Percentiles rank a stretch among this genome's conserved stretches.
Conservation (phyloP, 2,113 vertebrate species). For the Antechinus flavipes region DNA sequence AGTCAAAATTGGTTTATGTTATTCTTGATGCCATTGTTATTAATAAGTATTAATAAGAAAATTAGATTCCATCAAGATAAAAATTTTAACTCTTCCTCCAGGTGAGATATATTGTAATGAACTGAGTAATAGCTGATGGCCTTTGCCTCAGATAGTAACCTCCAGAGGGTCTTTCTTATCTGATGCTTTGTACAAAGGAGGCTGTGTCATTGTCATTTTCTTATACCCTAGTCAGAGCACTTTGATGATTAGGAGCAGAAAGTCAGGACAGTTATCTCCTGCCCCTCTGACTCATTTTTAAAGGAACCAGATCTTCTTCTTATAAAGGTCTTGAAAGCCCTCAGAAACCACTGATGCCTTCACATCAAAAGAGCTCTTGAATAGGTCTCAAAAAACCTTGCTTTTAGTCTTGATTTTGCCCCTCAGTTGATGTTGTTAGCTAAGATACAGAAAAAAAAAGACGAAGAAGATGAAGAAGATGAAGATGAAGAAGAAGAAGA, state of each 20-base stretch:
- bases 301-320: neutral
- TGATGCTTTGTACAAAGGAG: neutral
- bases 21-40: constrained; percentile 11
- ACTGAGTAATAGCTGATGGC: neutral
- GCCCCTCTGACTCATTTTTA: neutral
- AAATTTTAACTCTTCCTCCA: neutral
- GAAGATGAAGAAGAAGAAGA: too few species aligned
- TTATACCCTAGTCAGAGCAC: neutral
- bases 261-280: neutral
- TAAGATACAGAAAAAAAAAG: neutral
- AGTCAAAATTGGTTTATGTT: neutral
- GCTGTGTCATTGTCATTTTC: neutral
- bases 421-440: constrained; percentile 10
- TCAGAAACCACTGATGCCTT: neutral
- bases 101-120: neutral
- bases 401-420: neutral
- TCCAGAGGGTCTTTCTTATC: neutral
- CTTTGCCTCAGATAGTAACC: neutral
- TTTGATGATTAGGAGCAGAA: neutral
- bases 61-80: neutral
- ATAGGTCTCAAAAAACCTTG: neutral
- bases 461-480: too few species aligned
- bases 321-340: neutral
- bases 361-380: neutral
- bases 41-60: neutral